Conservation (phyloP, 2,888 invertebrate species). For the Cyclophora albipunctata region DNA sequence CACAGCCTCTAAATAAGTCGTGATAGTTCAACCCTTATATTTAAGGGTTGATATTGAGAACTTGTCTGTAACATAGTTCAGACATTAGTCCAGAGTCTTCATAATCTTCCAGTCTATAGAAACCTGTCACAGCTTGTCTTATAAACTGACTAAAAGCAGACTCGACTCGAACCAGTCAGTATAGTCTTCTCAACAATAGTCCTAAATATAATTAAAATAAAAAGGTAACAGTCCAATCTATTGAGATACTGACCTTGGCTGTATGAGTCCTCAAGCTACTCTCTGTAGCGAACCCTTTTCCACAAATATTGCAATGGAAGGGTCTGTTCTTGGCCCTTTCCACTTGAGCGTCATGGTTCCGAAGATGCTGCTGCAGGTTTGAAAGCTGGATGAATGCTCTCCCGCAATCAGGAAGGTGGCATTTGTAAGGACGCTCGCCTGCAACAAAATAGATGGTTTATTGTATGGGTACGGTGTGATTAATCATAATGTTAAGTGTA, state of each 20-base stretch:
- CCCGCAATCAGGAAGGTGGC: constrained; percentile 96
- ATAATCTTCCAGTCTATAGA: too few species aligned
- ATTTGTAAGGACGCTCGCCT: constrained; percentile 98
- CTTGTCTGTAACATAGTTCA: too few species aligned
- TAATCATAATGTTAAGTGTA: too few species aligned
- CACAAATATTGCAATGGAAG: constrained; percentile 97
- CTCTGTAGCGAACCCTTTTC: constrained; percentile 97
- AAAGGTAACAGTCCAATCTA: not conserved
- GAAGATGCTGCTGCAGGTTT: constrained; percentile 95
- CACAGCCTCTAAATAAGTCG: too few species aligned
- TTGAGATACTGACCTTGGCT: constrained; percentile 89
- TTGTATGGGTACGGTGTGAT: not conserved
- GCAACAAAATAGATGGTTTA: constrained; percentile 42
- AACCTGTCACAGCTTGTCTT: too few species aligned
- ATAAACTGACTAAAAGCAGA: too few species aligned
- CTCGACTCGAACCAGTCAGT: not conserved
- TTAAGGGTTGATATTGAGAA: too few species aligned
- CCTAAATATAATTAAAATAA: not conserved
- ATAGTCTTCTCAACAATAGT: not conserved
- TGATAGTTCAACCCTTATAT: too few species aligned
- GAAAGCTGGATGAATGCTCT: constrained; percentile 97
- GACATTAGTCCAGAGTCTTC: too few species aligned
- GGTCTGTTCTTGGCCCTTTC: constrained; percentile 96
- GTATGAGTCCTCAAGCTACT: constrained; percentile 96
- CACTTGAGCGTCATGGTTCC: constrained; percentile 97